Percentiles rank a stretch among this genome's conserved stretches.
Evolutionary conservation across 2,797 vertebrate species (phyloP).

Genomic region (Rhodeus uyekii): DNA sequence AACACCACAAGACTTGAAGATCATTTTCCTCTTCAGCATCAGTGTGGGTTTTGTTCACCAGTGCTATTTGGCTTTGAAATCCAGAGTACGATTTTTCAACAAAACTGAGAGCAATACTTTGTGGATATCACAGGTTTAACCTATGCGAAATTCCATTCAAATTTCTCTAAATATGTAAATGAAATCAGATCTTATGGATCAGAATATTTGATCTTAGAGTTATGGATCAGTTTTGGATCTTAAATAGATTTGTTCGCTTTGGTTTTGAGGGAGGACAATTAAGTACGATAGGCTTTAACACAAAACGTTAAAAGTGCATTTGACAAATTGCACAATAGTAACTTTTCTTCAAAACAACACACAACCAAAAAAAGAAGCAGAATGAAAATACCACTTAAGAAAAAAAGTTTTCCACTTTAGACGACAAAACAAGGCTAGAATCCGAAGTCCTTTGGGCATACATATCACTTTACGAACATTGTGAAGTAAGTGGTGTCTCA

Average conservation of each 20-base stretch:
- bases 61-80: constrained; percentile 50
- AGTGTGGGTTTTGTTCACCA: constrained; percentile 29
- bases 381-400: constrained; percentile 36
- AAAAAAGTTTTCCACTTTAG: constrained; percentile 6
- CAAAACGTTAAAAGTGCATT: constrained; percentile 61
- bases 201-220: neutral
- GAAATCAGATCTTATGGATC: neutral
- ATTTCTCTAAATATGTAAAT: neutral
- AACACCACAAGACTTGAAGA: neutral
- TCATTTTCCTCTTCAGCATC: constrained; percentile 7
- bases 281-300: constrained; percentile 38
- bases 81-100: constrained; percentile 18
- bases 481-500: constrained; percentile 40
- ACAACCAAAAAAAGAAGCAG: constrained; percentile 19
- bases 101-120: constrained; percentile 12
- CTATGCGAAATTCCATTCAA: neutral
- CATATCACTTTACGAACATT: constrained; percentile 36
- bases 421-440: constrained; percentile 34
- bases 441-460: constrained; percentile 27
- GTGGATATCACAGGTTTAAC: constrained; percentile 16
- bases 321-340: constrained; percentile 52
- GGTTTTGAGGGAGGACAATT: constrained; percentile 58
- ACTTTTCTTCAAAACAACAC: constrained; percentile 41
- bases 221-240: constrained; percentile 29
- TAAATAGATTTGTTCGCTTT: constrained; percentile 62